Evolutionary conservation across 2,113 vertebrate species (phyloP).

Genomic region (Glaucomys volans): DNA sequence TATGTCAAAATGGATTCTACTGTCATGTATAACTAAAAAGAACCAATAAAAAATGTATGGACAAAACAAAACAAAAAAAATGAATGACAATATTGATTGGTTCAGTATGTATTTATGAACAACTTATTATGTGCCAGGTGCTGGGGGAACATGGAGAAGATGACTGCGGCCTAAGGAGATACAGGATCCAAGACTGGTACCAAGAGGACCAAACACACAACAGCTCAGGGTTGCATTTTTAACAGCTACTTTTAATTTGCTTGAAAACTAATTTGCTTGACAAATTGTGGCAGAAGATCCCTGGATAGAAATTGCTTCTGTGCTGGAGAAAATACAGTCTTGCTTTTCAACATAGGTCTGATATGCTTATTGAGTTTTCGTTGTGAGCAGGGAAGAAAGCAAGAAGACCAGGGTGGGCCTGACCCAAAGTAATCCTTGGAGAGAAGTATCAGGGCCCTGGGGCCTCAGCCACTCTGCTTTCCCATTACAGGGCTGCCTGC

Average conservation of each 20-base stretch:
- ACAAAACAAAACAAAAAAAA: background rate
- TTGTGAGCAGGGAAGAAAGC: background rate
- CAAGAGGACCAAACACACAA: background rate
- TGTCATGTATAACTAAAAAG: no score
- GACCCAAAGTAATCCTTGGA: background rate
- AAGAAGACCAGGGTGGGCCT: background rate
- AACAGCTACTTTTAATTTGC: constrained; percentile 58
- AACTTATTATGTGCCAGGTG: background rate
- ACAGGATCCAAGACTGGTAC: background rate
- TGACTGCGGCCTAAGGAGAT: background rate
- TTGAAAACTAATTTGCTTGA: constrained; percentile 52
- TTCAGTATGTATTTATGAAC: background rate
- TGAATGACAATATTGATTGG: background rate
- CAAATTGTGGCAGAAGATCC: background rate
- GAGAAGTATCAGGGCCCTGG: background rate
- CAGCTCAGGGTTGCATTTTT: background rate
- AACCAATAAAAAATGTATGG: no score
- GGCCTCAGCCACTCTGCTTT: background rate
- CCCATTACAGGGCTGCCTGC: background rate
- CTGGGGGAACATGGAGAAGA: background rate
- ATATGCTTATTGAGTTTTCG: background rate
- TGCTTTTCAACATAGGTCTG: background rate
- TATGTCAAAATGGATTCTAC: no score
- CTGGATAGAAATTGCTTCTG: background rate
- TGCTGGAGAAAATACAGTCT: background rate